Conservation (phyloP, 2,888 invertebrate species). For the Electrophaes corylata region DNA sequence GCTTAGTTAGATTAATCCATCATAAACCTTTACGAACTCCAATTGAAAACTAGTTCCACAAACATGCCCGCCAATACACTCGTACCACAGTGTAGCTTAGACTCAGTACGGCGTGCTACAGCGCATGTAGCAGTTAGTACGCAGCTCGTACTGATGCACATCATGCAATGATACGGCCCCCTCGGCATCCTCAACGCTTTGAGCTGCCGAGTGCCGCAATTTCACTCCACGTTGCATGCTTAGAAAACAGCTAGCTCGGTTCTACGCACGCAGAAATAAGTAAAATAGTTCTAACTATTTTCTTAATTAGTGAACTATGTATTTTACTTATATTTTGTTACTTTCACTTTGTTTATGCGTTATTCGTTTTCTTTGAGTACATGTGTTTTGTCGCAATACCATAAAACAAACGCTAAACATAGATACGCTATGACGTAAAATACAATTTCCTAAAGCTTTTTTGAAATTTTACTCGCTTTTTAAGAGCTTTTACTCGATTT, state of each 20-base stretch:
- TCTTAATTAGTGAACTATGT: too few relatives aligned
- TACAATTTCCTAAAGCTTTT: too few relatives aligned
- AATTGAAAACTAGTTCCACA: conserved; percentile 38
- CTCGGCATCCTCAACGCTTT: conserved; percentile 64
- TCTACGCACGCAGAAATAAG: not conserved
- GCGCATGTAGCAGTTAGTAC: conserved; percentile 11
- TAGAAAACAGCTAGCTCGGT: conserved; percentile 19
- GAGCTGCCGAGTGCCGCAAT: conserved; percentile 70
- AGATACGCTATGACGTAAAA: too few relatives aligned
- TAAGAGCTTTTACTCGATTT: too few relatives aligned
- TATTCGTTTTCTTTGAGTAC: too few relatives aligned
- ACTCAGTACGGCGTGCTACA: conserved; percentile 17
- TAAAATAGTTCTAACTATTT: not conserved
- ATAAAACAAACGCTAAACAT: too few relatives aligned
- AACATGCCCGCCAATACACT: conserved; percentile 27
- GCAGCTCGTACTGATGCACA: conserved; percentile 50
- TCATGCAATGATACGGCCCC: conserved; percentile 68
- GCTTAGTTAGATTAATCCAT: conserved; percentile 13
- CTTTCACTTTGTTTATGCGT: too few relatives aligned
- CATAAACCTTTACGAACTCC: conserved; percentile 29
- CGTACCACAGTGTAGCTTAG: conserved; percentile 7
- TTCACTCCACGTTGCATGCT: conserved; percentile 44
- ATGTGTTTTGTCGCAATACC: too few relatives aligned
- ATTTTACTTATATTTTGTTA: too few relatives aligned
- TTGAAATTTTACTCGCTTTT: too few relatives aligned